These are phyloP conservation scores for Philereme vetulata DNA, from an alignment of 2,888 invertebrate genomes.

Conservation along the genomic window DNA sequence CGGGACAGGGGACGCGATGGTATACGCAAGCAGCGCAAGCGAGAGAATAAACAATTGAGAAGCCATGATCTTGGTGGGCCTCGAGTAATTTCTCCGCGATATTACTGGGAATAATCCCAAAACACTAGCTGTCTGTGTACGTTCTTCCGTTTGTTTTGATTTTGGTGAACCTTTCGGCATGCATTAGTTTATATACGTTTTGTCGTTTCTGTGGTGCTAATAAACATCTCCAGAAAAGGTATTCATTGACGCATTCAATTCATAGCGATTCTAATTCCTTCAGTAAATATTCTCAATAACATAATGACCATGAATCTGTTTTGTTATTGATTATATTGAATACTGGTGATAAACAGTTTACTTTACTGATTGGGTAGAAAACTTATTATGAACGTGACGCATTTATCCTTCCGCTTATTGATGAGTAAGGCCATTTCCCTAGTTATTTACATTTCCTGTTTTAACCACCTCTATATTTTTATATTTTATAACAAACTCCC, in stretches of 20 bases:
- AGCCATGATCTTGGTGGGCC: constrained; percentile 64
- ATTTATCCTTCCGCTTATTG: constrained; percentile 46
- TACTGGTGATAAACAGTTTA: constrained; percentile 54
- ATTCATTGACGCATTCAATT: constrained; percentile 69
- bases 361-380: constrained; percentile 42
- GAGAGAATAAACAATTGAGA: constrained; percentile 57
- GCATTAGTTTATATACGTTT: constrained; percentile 65
- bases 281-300: constrained; percentile 73
- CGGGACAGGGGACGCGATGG: constrained; percentile 57
- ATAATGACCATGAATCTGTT: constrained; percentile 73
- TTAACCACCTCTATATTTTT: too few relatives aligned
- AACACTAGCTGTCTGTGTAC: constrained; percentile 47
- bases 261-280: constrained; percentile 55
- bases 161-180: constrained; percentile 40
- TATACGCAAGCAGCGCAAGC: constrained; percentile 53
- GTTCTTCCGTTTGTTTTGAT: constrained; percentile 43
- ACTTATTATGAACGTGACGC: constrained; percentile 38
- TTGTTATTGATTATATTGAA: constrained; percentile 62
- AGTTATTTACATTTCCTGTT: too few relatives aligned
- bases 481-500: too few relatives aligned
- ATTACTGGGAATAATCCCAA: constrained; percentile 47
- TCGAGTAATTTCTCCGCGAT: constrained; percentile 61
- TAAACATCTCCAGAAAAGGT: constrained; percentile 65
- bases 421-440: constrained; percentile 40
- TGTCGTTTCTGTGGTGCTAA: constrained; percentile 65